Base-by-base conservation (phyloP, 2,888 invertebrate species). In the Microctonus aethiopoides region DNA sequence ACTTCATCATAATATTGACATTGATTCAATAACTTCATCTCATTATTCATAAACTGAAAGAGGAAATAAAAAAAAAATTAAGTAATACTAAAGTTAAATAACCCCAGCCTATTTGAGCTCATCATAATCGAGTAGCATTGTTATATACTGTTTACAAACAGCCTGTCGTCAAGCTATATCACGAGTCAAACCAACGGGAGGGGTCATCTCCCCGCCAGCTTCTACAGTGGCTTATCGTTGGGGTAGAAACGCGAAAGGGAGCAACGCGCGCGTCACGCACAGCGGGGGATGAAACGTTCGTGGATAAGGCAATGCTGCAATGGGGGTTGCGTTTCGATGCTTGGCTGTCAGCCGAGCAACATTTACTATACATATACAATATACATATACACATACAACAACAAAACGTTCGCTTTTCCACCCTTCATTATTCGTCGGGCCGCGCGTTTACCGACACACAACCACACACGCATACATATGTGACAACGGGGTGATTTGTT, bases 71-170 rank as follows among this genome's bases (percentile, higher is more conserved):
- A 11, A n/a, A 13, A 54, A 54, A 54, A 24, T 54, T 54, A 24
- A 24, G 13, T 54, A 54, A 56, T 36, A 41, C 51, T 13, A 46
- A 46, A 67, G 10, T 26, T 16, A 52, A 24, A 32, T 29, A 39
- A 68, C 39, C 64, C 51, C 39, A 54, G 20, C 7, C 54, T 54
- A 22, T 51, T 29, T 52, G 54, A 52, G 36, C 20, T 46, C 46
- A 41, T 73, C 62, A 77, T 78, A 75, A 81, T 81, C 78, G 81
- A 83, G 82, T 80, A 81, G 79, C 77, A 80, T 80, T 82, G 83
- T 82, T 78, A 57, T 56, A 76, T 76, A 78, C 78, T 82, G 78
- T 83, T 81, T 83, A 78, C 81, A 80, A 80, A 82, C 78, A 79
- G 75, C 41, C 54, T 80, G 77, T 80, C 78, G 75, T 65, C 76